Percentiles rank a stretch among this genome's conserved stretches.
phyloP scores from a whole-genome alignment of 2,797 vertebrate genomes.

The Brachyrhaphis roseni region DNA sequence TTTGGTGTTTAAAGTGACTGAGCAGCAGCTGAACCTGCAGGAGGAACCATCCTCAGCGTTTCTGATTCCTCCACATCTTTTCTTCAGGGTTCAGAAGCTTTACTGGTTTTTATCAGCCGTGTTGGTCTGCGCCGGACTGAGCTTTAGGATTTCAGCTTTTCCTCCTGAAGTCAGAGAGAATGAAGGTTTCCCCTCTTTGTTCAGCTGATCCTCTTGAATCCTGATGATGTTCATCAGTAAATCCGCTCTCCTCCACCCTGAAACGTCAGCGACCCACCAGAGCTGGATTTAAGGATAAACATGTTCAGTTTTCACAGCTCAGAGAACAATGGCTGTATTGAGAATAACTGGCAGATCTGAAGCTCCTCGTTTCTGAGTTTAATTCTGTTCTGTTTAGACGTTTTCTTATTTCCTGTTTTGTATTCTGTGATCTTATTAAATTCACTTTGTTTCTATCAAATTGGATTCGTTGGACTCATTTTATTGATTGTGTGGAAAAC shows the following conservation, averaged over 20 bases:
- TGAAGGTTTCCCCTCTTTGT: background rate
- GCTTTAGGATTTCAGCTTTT: background rate
- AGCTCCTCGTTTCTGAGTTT: background rate
- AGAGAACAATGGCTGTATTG: background rate
- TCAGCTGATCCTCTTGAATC: background rate
- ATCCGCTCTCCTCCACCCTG: background rate
- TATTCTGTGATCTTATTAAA: too few species aligned
- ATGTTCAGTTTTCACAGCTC: background rate
- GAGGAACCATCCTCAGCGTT: background rate
- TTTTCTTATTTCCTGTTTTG: too few species aligned
- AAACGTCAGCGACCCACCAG: background rate
- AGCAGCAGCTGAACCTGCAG: constrained; percentile 45
- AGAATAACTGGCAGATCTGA: background rate
- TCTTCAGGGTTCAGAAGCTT: constrained; percentile 30
- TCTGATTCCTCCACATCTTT: constrained; percentile 36
- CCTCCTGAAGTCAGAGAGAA: background rate
- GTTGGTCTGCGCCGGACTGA: background rate
- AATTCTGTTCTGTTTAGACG: background rate
- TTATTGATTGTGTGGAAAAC: background rate
- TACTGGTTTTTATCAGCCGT: background rate
- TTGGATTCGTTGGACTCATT: background rate
- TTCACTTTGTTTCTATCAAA: background rate
- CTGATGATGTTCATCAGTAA: background rate
- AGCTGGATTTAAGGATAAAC: background rate
- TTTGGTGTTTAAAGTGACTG: background rate